Conservation (phyloP, 2,888 invertebrate species). For the Mermis nigrescens region DNA sequence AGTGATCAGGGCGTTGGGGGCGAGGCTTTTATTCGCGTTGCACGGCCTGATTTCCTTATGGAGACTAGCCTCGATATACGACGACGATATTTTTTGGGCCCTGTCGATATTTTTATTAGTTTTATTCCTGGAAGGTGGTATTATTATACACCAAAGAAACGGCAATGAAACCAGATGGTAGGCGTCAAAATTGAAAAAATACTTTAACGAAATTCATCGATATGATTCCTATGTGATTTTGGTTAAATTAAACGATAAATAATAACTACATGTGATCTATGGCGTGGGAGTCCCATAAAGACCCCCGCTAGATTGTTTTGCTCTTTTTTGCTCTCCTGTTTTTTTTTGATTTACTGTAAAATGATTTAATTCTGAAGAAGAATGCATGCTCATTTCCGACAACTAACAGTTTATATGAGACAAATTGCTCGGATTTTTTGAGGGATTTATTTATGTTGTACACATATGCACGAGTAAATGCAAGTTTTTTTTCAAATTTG, state of each 20-base stretch:
- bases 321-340: too few species aligned
- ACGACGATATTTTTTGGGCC: slow-evolving; percentile 32
- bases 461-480: too few species aligned
- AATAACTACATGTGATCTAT: neutral
- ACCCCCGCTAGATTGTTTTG: too few species aligned
- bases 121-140: slow-evolving; percentile 27
- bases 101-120: slow-evolving; percentile 13
- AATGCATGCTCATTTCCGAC: too few species aligned
- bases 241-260: neutral
- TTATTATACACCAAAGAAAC: slow-evolving; percentile 33
- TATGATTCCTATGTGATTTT: neutral
- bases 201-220: neutral
- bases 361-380: too few species aligned
- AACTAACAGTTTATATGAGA: too few species aligned
- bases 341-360: too few species aligned
- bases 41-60: slow-evolving; percentile 22
- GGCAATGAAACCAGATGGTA: slow-evolving; percentile 92
- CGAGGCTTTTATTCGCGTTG: slow-evolving; percentile 10
- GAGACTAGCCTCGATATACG: slow-evolving; percentile 26
- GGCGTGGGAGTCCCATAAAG: too few species aligned
- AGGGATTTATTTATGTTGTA: too few species aligned
- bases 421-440: too few species aligned
- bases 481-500: too few species aligned
- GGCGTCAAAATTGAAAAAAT: too few species aligned
- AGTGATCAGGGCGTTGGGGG: slow-evolving; percentile 9